Evolutionary conservation across 2,113 vertebrate genomes (phyloP), one percentile per base, ranked within the genome.

Genomic region (Ifrita kowaldi): DNA sequence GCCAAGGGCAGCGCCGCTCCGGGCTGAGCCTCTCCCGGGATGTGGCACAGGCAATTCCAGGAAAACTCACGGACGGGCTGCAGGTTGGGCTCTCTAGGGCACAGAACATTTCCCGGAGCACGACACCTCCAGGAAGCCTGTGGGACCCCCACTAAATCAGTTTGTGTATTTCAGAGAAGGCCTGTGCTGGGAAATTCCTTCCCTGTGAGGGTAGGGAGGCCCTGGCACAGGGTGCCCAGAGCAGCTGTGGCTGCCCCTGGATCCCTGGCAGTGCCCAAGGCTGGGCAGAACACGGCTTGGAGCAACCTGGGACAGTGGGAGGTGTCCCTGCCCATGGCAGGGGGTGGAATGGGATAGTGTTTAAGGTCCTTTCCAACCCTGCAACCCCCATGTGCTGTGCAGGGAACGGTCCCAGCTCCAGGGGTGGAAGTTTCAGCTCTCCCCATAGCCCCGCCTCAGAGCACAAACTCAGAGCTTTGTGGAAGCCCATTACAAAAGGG

Each of bases 101-200:
- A 32, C 1, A 0, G 1, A 32, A 3, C 1, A 1, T 9, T 46
- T 37, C 46, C 16, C 30, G 26, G 50, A 42, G 19, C 4, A 6
- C 0, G 37, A 21, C 24, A 24, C 9, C 37, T 16, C 50, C 50
- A 4, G n/a, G 14, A 75, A 39, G 47, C 83, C 60, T 26, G 13
- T 5, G 47, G 39, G 30, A 44, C 6, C 21, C 39, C 27, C 28
- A 1, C 2, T 9, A 20, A 75, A 71, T 19, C 75, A 42, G 13
- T 49, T 15, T 47, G 11, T 21, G 42, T 3, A 1, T 5, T 13
- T 28, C 27, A 39, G 62, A 28, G 24, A 20, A 30, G 39, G 22
- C 3, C 23, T 32, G 4, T 2, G 49, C 44, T 21, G 33, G 22
- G 30, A 52, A 18, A 37, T 19, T 73, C 17, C 8, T 13, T 27